Evolutionary conservation across 2,888 invertebrate genomes (phyloP).

Genomic region (Yponomeuta malinellus): DNA sequence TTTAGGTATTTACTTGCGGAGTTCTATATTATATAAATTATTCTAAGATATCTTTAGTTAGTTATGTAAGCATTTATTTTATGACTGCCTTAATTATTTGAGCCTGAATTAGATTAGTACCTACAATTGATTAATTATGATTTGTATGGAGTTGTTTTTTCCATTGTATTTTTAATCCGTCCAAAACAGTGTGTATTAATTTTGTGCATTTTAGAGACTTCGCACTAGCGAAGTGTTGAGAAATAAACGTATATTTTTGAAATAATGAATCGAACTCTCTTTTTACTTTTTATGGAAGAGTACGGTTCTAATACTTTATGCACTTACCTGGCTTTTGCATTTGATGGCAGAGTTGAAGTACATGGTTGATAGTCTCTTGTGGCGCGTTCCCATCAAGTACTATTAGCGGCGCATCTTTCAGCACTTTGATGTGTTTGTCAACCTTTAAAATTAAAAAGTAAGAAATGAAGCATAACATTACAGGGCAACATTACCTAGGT

Average conservation of each 20-base stretch:
- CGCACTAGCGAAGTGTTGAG: background rate
- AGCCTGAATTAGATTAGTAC: background rate
- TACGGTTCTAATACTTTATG: too few relatives aligned
- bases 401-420: constrained; percentile 82
- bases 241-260: background rate
- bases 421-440: constrained; percentile 69
- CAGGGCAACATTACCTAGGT: too few relatives aligned
- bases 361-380: constrained; percentile 77
- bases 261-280: background rate
- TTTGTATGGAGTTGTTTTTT: background rate
- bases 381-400: constrained; percentile 91
- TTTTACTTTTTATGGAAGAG: too few relatives aligned
- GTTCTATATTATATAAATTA: too few relatives aligned
- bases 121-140: background rate
- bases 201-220: background rate
- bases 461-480: background rate
- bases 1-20: too few relatives aligned
- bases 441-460: constrained; percentile 55
- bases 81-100: background rate
- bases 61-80: background rate
- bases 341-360: constrained; percentile 77
- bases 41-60: background rate
- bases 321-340: constrained; percentile 81
- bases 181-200: background rate
- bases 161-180: background rate